Evolutionary conservation across 92 coral and sea anemone species (phyloP).

Genomic region (Isaurus tuberculatus): DNA sequence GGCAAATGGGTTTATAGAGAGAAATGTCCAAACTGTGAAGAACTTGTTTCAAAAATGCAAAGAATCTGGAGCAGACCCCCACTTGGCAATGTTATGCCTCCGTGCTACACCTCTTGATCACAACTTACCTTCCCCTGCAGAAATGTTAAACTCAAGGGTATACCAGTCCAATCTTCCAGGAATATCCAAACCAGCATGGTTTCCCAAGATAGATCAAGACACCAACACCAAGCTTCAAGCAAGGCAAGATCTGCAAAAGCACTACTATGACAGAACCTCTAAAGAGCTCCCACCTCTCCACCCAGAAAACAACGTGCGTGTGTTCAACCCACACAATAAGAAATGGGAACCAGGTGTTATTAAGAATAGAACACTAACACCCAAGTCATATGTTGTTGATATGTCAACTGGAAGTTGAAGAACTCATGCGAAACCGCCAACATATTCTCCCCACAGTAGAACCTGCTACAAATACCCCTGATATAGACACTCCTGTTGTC

Average conservation of each 20-base stretch:
- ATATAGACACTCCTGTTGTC: not conserved
- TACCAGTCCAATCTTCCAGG: conserved; percentile 73
- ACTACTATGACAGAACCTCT: conserved; percentile 45
- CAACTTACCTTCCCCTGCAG: conserved; percentile 54
- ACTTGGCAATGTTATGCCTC: conserved; percentile 67
- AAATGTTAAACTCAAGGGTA: conserved; percentile 56
- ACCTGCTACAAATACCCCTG: conserved; percentile 14
- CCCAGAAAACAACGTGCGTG: conserved; percentile 11
- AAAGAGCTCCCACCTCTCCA: conserved; percentile 43
- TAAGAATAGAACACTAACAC: conserved; percentile 26
- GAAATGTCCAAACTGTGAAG: conserved; percentile 61
- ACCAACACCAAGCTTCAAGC: conserved; percentile 56
- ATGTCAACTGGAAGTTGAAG: conserved; percentile 47
- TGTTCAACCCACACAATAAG: conserved; percentile 36
- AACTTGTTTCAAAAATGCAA: conserved; percentile 60
- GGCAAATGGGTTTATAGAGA: conserved; percentile 62
- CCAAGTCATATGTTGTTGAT: conserved; percentile 44
- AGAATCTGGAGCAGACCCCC: conserved; percentile 67
- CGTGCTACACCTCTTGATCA: conserved; percentile 65
- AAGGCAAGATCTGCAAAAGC: conserved; percentile 62
- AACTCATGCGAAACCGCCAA: conserved; percentile 12
- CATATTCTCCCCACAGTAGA: conserved; percentile 6
- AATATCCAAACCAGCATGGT: conserved; percentile 43
- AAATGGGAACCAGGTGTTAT: conserved; percentile 60
- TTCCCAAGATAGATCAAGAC: conserved; percentile 33